These are phyloP conservation scores for Clunio marinus DNA, from an alignment of 2,888 invertebrate species.

Conservation along the genomic window DNA sequence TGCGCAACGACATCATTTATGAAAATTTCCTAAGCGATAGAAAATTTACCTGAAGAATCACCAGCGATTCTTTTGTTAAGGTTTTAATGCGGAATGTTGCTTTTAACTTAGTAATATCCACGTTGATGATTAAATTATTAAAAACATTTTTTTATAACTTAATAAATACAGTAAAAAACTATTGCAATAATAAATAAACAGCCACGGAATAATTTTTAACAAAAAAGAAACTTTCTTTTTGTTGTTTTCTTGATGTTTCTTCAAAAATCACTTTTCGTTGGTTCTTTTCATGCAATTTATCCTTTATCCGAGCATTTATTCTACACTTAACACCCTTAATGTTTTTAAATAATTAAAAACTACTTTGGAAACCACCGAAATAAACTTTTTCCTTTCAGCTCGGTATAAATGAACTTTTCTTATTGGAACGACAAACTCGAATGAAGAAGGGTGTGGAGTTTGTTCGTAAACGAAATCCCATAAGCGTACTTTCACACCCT, in stretches of 20 bases:
- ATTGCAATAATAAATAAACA: too few species aligned
- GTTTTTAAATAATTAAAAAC: not conserved
- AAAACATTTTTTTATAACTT: not conserved
- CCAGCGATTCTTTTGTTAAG: too few species aligned
- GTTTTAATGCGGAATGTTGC: not conserved
- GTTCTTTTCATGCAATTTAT: too few species aligned
- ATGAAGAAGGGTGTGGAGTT: too few species aligned
- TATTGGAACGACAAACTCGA: not conserved
- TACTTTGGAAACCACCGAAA: not conserved
- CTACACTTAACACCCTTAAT: not conserved
- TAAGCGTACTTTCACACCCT: too few species aligned
- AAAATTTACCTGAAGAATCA: conserved; percentile 8
- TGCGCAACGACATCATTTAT: not conserved
- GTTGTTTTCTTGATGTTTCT: not conserved
- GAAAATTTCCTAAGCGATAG: not conserved
- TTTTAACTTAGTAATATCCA: too few species aligned
- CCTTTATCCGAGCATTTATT: not conserved
- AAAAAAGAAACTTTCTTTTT: conserved; percentile 5
- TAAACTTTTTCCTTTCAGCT: not conserved
- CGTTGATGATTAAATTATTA: not conserved
- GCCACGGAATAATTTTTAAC: not conserved
- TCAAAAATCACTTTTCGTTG: not conserved
- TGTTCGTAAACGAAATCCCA: too few species aligned
- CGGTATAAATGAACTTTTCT: not conserved
- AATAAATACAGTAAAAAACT: too few species aligned